These are phyloP conservation scores for Pelecanoides urinatrix DNA, from an alignment of 2,113 vertebrate species.

Conservation along the genomic window DNA sequence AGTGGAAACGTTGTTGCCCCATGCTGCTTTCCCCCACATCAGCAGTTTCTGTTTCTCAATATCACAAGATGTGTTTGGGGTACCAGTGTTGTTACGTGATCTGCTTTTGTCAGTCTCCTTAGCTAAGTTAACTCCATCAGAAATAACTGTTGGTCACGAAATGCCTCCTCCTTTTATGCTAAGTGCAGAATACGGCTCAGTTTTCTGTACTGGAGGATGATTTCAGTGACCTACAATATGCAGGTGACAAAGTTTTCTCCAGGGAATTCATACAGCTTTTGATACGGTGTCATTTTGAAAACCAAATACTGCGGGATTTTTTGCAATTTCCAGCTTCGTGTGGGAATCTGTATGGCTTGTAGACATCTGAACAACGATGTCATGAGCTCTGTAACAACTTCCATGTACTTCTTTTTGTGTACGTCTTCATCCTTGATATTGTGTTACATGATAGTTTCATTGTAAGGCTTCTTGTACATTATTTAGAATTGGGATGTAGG, in stretches of 20 bases:
- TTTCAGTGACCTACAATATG: not conserved
- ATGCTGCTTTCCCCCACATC: not conserved
- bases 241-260: not conserved
- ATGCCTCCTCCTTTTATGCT: not conserved
- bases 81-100: accelerated
- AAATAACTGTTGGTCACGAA: not conserved
- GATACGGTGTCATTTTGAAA: not conserved
- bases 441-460: accelerated
- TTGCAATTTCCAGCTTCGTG: not conserved
- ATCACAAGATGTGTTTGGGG: not conserved
- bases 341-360: not conserved
- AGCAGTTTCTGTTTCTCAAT: not conserved
- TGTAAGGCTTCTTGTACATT: not conserved
- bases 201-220: not conserved
- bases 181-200: not conserved
- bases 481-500: not conserved
- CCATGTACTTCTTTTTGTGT: not conserved
- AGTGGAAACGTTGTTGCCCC: not conserved
- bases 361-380: not conserved
- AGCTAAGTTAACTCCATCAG: not conserved
- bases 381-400: not conserved
- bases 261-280: not conserved
- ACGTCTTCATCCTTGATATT: not conserved
- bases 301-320: not conserved
- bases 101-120: not conserved